phyloP scores from a whole-genome alignment of 2,888 invertebrate species.

The Caenorhabditis sp. region DNA sequence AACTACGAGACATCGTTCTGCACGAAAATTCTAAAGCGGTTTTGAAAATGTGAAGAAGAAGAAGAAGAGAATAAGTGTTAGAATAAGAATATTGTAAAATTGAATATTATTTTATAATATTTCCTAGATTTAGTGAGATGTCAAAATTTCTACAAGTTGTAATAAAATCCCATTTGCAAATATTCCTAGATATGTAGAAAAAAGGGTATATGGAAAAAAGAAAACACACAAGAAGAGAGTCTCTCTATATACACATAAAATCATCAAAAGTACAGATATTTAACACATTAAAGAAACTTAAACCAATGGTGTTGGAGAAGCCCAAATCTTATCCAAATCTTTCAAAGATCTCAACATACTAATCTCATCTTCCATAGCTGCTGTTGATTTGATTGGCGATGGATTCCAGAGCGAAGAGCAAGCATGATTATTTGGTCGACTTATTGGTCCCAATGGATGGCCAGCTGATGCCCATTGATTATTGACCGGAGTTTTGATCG shows the following conservation, averaged over 20 bases:
- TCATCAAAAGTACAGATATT: background rate
- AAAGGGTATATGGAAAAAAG: too few relatives aligned
- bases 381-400: constrained; percentile 18
- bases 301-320: constrained; percentile 17
- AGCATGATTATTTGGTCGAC: constrained; percentile 6
- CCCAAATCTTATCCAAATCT: constrained; percentile 54
- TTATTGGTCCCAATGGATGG: constrained; percentile 21
- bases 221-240: too few relatives aligned
- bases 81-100: too few relatives aligned
- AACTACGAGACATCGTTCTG: too few relatives aligned
- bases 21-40: too few relatives aligned
- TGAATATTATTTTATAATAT: too few relatives aligned
- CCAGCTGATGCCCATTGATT: background rate
- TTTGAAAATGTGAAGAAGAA: too few relatives aligned
- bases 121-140: too few relatives aligned
- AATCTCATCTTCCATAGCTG: constrained; percentile 27
- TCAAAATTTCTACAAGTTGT: too few relatives aligned
- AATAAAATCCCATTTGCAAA: too few relatives aligned
- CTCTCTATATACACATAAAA: background rate
- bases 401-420: constrained; percentile 32
- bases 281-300: background rate
- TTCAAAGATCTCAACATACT: constrained; percentile 25
- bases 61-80: too few relatives aligned
- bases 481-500: background rate
- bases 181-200: too few relatives aligned